Conservation (phyloP, 2,888 invertebrate genomes). For the Rhaphigaster nebulosa region DNA sequence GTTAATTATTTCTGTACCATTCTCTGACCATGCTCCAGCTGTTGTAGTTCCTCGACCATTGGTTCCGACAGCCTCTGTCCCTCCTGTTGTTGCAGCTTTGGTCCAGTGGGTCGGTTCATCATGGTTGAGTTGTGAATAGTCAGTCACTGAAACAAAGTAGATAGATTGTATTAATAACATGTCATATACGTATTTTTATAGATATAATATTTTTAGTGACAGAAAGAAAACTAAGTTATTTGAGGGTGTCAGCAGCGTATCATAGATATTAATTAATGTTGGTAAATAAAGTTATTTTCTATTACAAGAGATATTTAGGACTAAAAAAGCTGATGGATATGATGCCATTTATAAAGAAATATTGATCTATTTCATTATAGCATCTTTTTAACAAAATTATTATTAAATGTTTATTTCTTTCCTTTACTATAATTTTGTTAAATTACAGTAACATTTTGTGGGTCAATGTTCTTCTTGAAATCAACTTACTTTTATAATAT, state of each 20-base stretch:
- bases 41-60: slow-evolving; percentile 70
- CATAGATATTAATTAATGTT: not conserved
- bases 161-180: not conserved
- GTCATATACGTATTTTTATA: not conserved
- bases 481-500: too few species aligned
- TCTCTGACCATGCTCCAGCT: slow-evolving; percentile 66
- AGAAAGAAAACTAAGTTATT: not conserved
- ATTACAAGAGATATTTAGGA: too few species aligned
- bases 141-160: slow-evolving; percentile 63
- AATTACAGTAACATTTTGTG: too few species aligned
- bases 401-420: too few species aligned
- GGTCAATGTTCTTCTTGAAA: too few species aligned
- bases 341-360: too few species aligned
- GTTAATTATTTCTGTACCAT: slow-evolving; percentile 49
- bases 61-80: slow-evolving; percentile 67
- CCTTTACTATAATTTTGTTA: too few species aligned
- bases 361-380: too few species aligned
- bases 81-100: slow-evolving; percentile 63
- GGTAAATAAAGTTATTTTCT: too few species aligned
- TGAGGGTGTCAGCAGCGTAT: not conserved
- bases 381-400: too few species aligned
- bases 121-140: slow-evolving; percentile 65
- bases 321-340: too few species aligned
- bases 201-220: not conserved
- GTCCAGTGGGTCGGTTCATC: slow-evolving; percentile 65